Percentiles rank a stretch among this genome's conserved stretches.
Evolutionary conservation across 1,140 invertebrate genomes (phyloP).

Genomic region (Micrasema longulum): DNA sequence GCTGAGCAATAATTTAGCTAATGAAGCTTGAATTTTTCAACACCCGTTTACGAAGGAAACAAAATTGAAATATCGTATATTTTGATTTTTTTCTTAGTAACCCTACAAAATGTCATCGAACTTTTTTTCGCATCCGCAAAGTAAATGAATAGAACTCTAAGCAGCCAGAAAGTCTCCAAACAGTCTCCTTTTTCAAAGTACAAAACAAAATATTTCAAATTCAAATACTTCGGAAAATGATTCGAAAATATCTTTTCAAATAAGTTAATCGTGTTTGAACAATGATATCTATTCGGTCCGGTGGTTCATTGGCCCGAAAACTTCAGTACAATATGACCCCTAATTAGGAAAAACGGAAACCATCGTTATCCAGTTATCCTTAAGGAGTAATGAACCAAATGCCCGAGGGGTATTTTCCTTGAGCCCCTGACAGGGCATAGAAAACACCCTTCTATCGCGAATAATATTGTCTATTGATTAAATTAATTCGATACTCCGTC

Average conservation of each 20-base stretch:
- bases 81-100: constrained; percentile 15
- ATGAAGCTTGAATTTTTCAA: too few species aligned
- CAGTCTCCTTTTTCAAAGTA: constrained; percentile 15
- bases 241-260: constrained; percentile 10
- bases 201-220: constrained; percentile 24
- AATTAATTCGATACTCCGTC: too few species aligned
- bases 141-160: constrained; percentile 18
- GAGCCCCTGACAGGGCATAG: background rate
- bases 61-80: too few species aligned
- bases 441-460: too few species aligned
- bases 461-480: too few species aligned
- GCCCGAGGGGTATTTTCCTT: background rate
- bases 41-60: too few species aligned
- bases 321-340: constrained; percentile 20
- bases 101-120: constrained; percentile 10
- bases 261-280: constrained; percentile 25
- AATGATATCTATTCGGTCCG: constrained; percentile 10
- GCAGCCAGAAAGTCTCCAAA: constrained; percentile 12
- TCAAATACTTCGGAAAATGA: constrained; percentile 19
- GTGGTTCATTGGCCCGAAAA: constrained; percentile 11
- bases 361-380: constrained; percentile 37
- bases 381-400: constrained; percentile 35
- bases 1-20: too few species aligned
- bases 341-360: constrained; percentile 32
- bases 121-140: constrained; percentile 16